Base-by-base conservation (phyloP, 1,140 invertebrate genomes). In the Drosophila parabipectinata region DNA sequence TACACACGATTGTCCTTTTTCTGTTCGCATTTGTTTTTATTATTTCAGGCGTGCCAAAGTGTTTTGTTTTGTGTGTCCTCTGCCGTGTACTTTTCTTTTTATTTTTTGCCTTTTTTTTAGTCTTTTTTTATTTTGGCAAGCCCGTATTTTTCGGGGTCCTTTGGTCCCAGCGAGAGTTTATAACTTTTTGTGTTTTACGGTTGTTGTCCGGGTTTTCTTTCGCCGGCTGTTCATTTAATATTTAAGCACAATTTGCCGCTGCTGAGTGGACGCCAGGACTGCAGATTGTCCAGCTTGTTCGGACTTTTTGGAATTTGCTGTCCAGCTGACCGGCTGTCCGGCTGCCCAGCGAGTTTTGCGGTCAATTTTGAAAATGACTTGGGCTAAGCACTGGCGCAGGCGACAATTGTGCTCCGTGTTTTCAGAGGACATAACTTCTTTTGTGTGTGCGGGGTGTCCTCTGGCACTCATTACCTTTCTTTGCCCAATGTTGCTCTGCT, bases 311-410 rank as follows among this genome's bases (percentile, higher is more conserved):
- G 52, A 44, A 32, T 51, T 44, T 47, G 26, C 34, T 37, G 34
- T 37, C 58, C 60, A 34, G 18, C 26, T 39, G 24, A 2, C 56
- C 54, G 37, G 28, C 26, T 15, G 4, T 3, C 8, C 56, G 14
- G 10, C 26, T 47, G 37, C 9, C 14, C 24, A 21, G 26, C 45
- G 53, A 61, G 73, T 79, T 57, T 63, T 85, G 85, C 76, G 87
- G 87, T 90, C 87, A 90, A 90, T 90, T 87, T 87, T 68, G 62
- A 83, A 82, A 90, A 90, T 90, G 76, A 87, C 87, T 87, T 87
- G 87, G 79, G 55, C 87, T 90, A 79, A 79, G 87, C 81, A 79
- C 78, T 79, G 74, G 68, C 81, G 77, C 78, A 77, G 74, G 68
- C 71, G 80, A 85, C 77, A 76, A 84, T 89, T 85, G 85, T 90